Percentiles rank a stretch among this genome's conserved stretches.
Conservation (phyloP, 2,113 vertebrate species). For the Aegotheles bennettii region DNA sequence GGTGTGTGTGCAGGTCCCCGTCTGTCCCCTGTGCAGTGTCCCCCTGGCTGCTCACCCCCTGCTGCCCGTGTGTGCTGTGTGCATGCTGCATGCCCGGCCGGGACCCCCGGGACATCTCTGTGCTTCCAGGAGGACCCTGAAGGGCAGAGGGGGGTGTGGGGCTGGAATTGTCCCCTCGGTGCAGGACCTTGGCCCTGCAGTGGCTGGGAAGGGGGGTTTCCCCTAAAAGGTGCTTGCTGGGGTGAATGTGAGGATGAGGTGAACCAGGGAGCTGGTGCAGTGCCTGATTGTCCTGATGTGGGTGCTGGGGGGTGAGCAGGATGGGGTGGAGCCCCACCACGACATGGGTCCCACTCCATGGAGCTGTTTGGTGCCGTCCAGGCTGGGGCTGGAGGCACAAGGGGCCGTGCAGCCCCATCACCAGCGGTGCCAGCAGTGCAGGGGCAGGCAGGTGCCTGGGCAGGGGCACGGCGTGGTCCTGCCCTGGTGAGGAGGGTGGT, state of each 20-base stretch:
- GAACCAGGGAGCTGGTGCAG: neutral
- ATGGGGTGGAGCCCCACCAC: neutral
- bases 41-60: too few relatives aligned
- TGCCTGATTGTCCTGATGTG: neutral
- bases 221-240: neutral
- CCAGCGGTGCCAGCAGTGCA: accelerated
- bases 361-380: neutral
- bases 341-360: accelerated
- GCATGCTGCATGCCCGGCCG: constrained; percentile 42
- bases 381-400: neutral
- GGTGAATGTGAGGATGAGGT: neutral
- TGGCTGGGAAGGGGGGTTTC: neutral
- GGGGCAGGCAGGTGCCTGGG: neutral
- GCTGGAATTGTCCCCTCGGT: neutral
- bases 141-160: neutral
- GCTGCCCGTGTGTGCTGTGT: neutral
- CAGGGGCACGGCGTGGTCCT: too few relatives aligned
- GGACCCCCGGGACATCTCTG: neutral
- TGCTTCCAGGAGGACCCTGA: neutral
- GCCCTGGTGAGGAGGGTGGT: too few relatives aligned
- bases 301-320: neutral
- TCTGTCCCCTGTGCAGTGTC: neutral
- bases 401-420: accelerated
- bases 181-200: neutral
- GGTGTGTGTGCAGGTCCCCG: accelerated